A percentile compares a stretch with the other conserved stretches of the same genome.
These are phyloP conservation scores for Sebastolobus altivelis DNA, from an alignment of 2,797 vertebrate species.

Conservation along the genomic window DNA sequence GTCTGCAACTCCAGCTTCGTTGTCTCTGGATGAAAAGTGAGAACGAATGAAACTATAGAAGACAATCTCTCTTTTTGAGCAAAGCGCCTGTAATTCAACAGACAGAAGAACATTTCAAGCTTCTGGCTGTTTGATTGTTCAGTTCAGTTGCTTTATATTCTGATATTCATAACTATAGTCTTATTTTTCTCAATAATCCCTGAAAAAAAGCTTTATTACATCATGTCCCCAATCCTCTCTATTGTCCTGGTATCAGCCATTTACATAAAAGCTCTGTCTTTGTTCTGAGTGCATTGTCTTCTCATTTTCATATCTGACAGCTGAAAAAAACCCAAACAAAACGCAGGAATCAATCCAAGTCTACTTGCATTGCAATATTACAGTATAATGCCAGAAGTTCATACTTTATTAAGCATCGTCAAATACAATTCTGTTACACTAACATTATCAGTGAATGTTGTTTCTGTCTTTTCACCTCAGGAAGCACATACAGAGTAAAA, in stretches of 20 bases:
- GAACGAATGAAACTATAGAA: slow-evolving; percentile 8
- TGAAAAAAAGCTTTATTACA: slow-evolving; percentile 54
- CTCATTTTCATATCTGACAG: slow-evolving; percentile 45
- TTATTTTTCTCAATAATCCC: slow-evolving; percentile 55
- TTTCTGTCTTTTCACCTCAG: slow-evolving; percentile 59
- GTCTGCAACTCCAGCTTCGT: not conserved
- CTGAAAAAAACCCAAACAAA: slow-evolving; percentile 17
- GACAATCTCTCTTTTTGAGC: slow-evolving; percentile 28
- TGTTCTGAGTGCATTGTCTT: slow-evolving; percentile 48
- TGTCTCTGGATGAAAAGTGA: slow-evolving; percentile 9
- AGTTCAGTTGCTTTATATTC: slow-evolving; percentile 30
- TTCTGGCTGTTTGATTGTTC: slow-evolving; percentile 33
- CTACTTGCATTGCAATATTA: not conserved
- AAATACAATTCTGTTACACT: not conserved
- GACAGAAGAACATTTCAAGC: slow-evolving; percentile 29
- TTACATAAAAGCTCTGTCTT: slow-evolving; percentile 44
- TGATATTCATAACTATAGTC: slow-evolving; percentile 44
- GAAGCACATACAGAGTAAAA: slow-evolving; percentile 30
- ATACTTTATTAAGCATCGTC: not conserved
- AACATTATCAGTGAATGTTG: slow-evolving; percentile 14
- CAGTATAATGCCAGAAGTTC: not conserved
- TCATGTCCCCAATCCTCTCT: slow-evolving; percentile 60
- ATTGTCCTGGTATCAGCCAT: slow-evolving; percentile 47
- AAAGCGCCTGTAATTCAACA: slow-evolving; percentile 35
- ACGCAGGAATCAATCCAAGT: slow-evolving; percentile 9